phyloP scores from a whole-genome alignment of 1,140 invertebrate species.

The Metopolophium dirhodum region DNA sequence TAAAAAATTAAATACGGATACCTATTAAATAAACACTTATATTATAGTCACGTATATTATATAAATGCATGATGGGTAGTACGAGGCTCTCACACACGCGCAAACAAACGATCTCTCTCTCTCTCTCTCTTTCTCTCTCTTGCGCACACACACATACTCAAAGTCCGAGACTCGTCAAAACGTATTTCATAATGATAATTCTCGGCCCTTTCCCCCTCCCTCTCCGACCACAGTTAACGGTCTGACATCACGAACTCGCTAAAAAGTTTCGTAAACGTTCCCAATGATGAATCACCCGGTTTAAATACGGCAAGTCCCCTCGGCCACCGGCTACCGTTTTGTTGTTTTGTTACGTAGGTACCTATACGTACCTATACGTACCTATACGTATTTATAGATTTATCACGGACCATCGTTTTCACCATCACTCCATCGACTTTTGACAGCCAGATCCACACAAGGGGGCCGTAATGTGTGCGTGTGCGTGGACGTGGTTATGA shows the following conservation, averaged over 20 bases:
- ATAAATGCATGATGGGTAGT: not conserved
- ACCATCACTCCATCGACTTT: not conserved
- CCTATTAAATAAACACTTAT: not conserved
- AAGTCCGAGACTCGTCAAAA: not conserved
- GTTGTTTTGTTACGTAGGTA: not conserved
- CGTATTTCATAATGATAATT: not conserved
- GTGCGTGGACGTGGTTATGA: not conserved
- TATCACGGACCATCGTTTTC: conserved; percentile 7
- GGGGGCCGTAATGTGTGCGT: not conserved
- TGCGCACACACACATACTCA: not conserved
- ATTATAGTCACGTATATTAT: not conserved
- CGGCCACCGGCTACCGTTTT: not conserved
- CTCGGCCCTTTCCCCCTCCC: not conserved
- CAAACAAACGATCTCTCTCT: not conserved
- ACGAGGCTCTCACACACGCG: not conserved
- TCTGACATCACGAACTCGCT: not conserved
- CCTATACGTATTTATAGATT: not conserved
- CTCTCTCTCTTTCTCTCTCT: not conserved
- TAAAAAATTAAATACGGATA: not conserved
- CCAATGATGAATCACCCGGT: not conserved
- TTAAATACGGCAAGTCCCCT: not conserved
- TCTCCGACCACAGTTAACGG: not conserved
- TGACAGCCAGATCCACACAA: not conserved
- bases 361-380: too few species aligned
- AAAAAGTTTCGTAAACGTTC: conserved; percentile 18